phyloP scores from a whole-genome alignment of 2,888 invertebrate species.

The Sycophila texana region DNA sequence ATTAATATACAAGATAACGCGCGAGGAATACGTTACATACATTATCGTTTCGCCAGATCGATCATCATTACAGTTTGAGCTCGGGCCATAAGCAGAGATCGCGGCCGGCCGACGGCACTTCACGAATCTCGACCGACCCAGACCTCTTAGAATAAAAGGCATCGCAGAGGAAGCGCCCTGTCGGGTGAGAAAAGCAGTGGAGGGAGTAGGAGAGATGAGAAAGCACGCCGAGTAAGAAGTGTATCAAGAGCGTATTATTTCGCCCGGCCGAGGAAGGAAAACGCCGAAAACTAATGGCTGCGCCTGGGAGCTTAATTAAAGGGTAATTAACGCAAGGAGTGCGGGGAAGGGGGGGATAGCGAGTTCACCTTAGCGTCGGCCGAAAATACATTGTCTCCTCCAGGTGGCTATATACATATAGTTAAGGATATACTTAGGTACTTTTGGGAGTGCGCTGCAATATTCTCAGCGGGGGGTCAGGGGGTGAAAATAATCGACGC shows the following conservation, averaged over 20 bases:
- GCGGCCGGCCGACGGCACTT: no score
- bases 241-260: constrained; percentile 35
- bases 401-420: background rate
- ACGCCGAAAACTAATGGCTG: constrained; percentile 46
- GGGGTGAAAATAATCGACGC: constrained; percentile 30
- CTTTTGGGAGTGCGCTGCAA: constrained; percentile 2
- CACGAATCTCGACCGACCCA: background rate
- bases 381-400: constrained; percentile 29
- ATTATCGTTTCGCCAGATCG: constrained; percentile 5
- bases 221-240: background rate
- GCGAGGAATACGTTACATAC: no score
- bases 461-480: constrained; percentile 2
- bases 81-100: no score
- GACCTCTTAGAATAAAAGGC: background rate
- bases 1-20: no score
- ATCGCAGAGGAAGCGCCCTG: no score
- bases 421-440: background rate
- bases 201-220: background rate
- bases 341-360: background rate
- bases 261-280: background rate
- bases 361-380: background rate
- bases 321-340: constrained; percentile 39
- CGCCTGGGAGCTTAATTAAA: constrained; percentile 45
- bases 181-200: background rate
- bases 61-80: background rate